Conservation (phyloP, 2,113 vertebrate species). For the Heptranchias perlo region DNA sequence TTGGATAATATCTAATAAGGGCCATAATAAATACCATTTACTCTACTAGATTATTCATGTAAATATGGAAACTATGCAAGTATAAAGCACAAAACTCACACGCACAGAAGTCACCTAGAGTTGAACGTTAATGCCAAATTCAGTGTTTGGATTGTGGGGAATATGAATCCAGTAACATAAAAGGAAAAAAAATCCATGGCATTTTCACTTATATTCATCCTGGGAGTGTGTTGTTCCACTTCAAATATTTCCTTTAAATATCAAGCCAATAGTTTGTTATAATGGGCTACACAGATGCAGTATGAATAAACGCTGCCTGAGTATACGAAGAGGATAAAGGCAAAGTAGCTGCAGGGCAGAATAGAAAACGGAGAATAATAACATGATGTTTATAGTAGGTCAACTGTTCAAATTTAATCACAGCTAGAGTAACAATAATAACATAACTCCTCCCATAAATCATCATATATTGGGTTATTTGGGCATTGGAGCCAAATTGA, state of each 20-base stretch:
- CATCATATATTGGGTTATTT: background rate
- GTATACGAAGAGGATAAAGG: background rate
- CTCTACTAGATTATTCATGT: background rate
- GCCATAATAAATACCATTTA: background rate
- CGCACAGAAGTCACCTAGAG: background rate
- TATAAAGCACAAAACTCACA: background rate
- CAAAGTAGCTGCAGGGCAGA: background rate
- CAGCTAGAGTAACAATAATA: background rate
- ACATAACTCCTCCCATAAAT: background rate
- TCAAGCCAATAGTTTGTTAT: background rate
- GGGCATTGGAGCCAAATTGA: background rate
- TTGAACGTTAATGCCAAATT: background rate
- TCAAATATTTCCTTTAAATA: conserved; percentile 6
- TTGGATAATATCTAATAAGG: background rate
- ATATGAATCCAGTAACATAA: background rate
- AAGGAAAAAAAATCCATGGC: background rate
- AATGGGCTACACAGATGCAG: background rate
- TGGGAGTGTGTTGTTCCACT: background rate
- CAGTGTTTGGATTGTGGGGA: background rate
- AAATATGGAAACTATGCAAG: background rate
- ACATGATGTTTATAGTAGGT: background rate
- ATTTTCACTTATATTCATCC: background rate
- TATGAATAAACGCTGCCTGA: background rate
- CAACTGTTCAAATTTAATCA: background rate
- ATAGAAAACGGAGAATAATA: background rate